Conservation (phyloP, 2,888 invertebrate species). For the Antitype chi region DNA sequence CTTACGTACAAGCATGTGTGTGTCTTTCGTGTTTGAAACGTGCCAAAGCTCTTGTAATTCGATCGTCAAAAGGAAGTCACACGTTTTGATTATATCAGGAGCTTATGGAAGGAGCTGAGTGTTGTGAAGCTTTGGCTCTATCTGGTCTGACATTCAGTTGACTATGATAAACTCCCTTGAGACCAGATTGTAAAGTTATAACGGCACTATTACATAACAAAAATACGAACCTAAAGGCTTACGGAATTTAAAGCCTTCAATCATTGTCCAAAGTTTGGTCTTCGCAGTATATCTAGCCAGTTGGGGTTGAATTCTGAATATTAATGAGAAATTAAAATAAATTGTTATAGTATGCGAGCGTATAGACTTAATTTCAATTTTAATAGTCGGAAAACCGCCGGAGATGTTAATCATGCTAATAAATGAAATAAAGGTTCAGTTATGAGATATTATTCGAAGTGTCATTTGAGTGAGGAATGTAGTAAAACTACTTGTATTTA, state of each 20-base stretch:
- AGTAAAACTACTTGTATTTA: conserved; percentile 5
- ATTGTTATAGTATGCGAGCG: conserved; percentile 58
- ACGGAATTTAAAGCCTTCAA: conserved; percentile 32
- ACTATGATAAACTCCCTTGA: conserved; percentile 11
- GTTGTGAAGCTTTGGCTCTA: not conserved
- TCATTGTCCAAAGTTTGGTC: conserved; percentile 43
- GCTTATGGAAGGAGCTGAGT: not conserved
- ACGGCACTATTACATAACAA: not conserved
- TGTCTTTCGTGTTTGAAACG: conserved; percentile 26
- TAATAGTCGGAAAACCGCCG: conserved; percentile 21
- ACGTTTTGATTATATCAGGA: conserved; percentile 5
- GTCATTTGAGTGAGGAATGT: conserved; percentile 4
- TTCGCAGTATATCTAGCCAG: conserved; percentile 31
- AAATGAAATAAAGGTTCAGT: conserved; percentile 43
- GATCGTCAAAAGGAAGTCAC: conserved; percentile 19
- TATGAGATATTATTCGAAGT: conserved; percentile 9
- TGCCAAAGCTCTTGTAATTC: conserved; percentile 10
- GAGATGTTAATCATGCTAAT: conserved; percentile 35
- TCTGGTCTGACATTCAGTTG: not conserved
- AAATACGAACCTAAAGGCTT: conserved; percentile 3
- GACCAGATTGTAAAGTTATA: conserved; percentile 28
- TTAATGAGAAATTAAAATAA: conserved; percentile 66
- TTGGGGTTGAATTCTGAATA: conserved; percentile 59
- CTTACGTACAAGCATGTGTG: not conserved
- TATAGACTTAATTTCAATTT: conserved; percentile 62